A percentile compares a stretch with the other conserved stretches of the same genome.
Conservation (phyloP, 1,140 invertebrate species). For the Trichonephila clavata region DNA sequence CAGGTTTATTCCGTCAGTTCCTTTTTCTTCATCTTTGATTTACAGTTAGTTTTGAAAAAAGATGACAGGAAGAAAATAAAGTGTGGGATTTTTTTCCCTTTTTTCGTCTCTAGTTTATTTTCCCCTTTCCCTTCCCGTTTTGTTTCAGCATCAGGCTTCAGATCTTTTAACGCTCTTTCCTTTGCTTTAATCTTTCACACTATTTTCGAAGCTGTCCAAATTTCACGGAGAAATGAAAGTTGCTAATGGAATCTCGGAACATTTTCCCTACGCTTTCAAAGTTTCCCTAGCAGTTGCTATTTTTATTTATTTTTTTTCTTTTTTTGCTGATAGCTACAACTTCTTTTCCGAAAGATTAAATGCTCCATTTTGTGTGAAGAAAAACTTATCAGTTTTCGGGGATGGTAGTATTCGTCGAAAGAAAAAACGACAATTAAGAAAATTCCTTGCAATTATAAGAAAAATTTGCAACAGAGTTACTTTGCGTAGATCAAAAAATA, state of each 20-base stretch:
- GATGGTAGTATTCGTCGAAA: no score
- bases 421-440: no score
- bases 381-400: no score
- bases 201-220: slow-evolving; percentile 22
- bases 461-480: no score
- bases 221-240: slow-evolving; percentile 22
- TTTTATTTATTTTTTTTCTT: no score
- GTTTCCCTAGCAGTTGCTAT: no score
- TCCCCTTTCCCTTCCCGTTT: background rate
- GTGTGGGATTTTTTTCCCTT: background rate
- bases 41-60: background rate
- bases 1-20: background rate
- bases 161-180: background rate
- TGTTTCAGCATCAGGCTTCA: background rate
- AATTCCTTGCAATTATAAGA: no score
- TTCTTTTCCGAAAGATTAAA: background rate
- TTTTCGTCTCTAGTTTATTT: background rate
- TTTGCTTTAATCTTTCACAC: slow-evolving; percentile 21
- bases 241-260: slow-evolving; percentile 19
- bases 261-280: background rate
- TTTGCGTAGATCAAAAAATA: no score
- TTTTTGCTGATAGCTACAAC: background rate
- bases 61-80: slow-evolving; percentile 14
- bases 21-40: background rate
- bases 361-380: no score